Evolutionary conservation across 1,140 invertebrate species (phyloP).

Genomic region (Aphis craccivora): DNA sequence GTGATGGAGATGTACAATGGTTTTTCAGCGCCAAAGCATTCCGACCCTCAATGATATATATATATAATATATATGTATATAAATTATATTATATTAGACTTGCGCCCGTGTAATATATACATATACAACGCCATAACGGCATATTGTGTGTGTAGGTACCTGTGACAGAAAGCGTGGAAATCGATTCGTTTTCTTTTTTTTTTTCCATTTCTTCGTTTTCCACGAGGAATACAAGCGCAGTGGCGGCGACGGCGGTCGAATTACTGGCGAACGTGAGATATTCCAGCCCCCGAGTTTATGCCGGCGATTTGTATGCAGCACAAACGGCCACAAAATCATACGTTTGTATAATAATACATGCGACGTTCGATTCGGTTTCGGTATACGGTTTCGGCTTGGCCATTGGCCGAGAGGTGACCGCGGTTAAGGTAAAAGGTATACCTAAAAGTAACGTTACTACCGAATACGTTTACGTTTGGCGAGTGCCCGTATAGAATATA

Average conservation of each 20-base stretch:
- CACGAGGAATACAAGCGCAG: not conserved
- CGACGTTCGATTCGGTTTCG: not conserved
- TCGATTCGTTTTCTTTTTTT: slow-evolving; percentile 13
- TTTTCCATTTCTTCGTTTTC: not conserved
- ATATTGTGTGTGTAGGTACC: not conserved
- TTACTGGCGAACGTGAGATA: not conserved
- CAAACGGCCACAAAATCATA: not conserved
- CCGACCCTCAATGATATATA: not conserved
- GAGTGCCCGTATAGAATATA: too few species aligned
- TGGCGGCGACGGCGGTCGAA: not conserved
- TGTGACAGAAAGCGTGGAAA: not conserved
- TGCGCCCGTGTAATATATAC: not conserved
- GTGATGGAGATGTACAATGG: slow-evolving; percentile 28
- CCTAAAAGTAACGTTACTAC: not conserved
- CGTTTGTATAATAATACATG: not conserved
- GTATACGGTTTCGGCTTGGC: not conserved
- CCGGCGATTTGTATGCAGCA: not conserved
- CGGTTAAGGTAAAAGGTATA: too few species aligned
- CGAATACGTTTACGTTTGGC: not conserved
- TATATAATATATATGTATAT: not conserved
- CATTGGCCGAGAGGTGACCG: not conserved
- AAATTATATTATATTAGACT: not conserved
- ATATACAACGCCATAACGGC: not conserved
- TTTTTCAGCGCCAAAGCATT: not conserved
- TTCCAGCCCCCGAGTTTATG: not conserved